Conservation (phyloP, 2,888 invertebrate genomes). For the Pasiphila rectangulata region DNA sequence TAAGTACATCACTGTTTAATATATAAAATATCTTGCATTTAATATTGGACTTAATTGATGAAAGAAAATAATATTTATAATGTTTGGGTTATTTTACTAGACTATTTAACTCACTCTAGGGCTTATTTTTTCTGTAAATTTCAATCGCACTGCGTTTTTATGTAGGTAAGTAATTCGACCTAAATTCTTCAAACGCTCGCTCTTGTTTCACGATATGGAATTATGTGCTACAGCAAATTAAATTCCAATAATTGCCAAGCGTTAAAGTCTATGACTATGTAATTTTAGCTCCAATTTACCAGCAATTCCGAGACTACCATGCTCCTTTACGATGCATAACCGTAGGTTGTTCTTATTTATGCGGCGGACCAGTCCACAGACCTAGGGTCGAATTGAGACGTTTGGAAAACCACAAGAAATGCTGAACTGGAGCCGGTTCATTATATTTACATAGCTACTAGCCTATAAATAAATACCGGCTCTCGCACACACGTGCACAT, state of each 20-base stretch:
- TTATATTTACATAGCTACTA: slow-evolving; percentile 79
- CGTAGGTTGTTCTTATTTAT: slow-evolving; percentile 17
- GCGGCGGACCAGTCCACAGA: slow-evolving; percentile 10
- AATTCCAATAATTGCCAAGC: slow-evolving; percentile 4
- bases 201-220: slow-evolving; percentile 2
- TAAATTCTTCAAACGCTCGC: background rate
- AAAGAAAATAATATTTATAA: too few species aligned
- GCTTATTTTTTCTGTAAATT: too few species aligned
- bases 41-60: slow-evolving; percentile 2
- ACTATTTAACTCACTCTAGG: too few species aligned
- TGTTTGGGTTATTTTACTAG: too few species aligned
- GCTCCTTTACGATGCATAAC: slow-evolving; percentile 14
- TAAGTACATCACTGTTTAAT: too few species aligned
- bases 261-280: slow-evolving; percentile 11
- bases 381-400: slow-evolving; percentile 66
- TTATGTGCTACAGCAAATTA: slow-evolving; percentile 5
- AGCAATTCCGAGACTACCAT: slow-evolving; percentile 7
- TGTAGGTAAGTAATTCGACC: background rate
- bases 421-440: slow-evolving; percentile 58
- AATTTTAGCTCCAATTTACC: slow-evolving; percentile 10
- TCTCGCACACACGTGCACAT: slow-evolving; percentile 76
- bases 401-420: slow-evolving; percentile 74
- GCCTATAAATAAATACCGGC: slow-evolving; percentile 80
- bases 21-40: too few species aligned
- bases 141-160: background rate